Base-by-base conservation (phyloP, 2,113 vertebrate genomes). In the Rhodinocichla rosea region DNA sequence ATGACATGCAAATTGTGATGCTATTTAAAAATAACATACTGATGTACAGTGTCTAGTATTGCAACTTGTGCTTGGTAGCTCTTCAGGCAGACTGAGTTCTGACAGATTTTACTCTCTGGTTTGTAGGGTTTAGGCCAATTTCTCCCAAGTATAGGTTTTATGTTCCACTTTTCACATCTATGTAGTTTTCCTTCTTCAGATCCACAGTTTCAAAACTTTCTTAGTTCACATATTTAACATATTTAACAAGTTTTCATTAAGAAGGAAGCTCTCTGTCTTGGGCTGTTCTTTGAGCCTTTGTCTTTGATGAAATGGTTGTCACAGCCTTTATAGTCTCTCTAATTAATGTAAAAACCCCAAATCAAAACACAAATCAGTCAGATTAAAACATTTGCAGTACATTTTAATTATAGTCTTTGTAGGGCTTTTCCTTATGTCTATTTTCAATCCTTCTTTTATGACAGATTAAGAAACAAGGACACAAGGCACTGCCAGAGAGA, bases 1-100 rank as follows among this genome's bases (percentile, higher is more conserved):
- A 97, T 97, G 97, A 73, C 73, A 98, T 97, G 95, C 69, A 98
- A 97, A 98, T 87, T 83, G 39, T 64, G 33, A 70, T 97, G 62
- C 16, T 92, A 97, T 95, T 97, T 96, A 90, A 95, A 97, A 95
- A 83, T 85, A 92, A 74, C 65, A 73, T 95, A 91, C 35, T 78
- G 77, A 80, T 56, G 30, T 86, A 89, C 55, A 93, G 20, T 81
- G 91, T 82, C 56, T 80, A 56, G 60, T 82, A 40, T 73, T 91
- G 35, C n/a, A 95, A 94, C 39, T 10, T 89, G 15, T 70, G 28
- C 13, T 78, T 83, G 32, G 19, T 39, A 42, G 75, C 89, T 92
- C 55, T 71, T 62, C 85, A 96, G 44, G 39, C 69, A 83, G 45
- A 42, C 13, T 81, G 39, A 62, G 68, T 88, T 84, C 27, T 91